Evolutionary conservation across 2,888 invertebrate genomes (phyloP), one percentile per base, ranked within the genome.

Genomic region (Caenorhabditis auriculariae): DNA sequence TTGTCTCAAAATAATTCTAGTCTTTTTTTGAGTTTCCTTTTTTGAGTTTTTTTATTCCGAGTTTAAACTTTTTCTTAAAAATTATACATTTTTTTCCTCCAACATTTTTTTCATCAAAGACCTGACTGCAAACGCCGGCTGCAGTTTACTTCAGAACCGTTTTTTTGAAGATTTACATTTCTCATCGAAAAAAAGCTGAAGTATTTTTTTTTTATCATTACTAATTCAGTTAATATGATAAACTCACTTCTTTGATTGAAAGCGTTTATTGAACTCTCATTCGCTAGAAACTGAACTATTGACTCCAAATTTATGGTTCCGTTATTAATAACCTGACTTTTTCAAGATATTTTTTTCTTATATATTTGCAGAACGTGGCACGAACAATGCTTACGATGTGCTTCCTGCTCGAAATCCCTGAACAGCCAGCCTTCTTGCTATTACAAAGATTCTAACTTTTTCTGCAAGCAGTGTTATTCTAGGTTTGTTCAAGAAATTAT

Each of bases 391-490:
- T 47, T 68, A 0, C 54, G 54, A 23, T 69, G 66, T 32, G 19
- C 23, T 2, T 26, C 47, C 12, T 70, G 67, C 44, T 45, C 55
- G 6, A 28, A 28, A 12, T 21, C 42, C 3, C 42, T 72, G 21
- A 49, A 52, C 24, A 57, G 41, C 45, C 62, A 55, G 24, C 46
- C 59, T 32, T 54, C 64, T 37, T 79, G 79, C 45, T 78, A 64
- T 48, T 54, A 58, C 47, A 65, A 64, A 32, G 71, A 76, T 4
- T 62, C 61, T 23, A 50, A 43, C 26, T 51, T 71, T 38, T 75
- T 58, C 62, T 79, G 79, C 62, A 76, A 73, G 55, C 35, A 24
- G 17, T 80, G 78, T 48, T 79, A 79, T 56, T 50, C 44, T 27
- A 58, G 63, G 76, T 76, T 42, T 43, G 68, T 66, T 42, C n/a